A percentile compares a stretch with the other conserved stretches of the same genome.
Conservation (phyloP, 1,140 invertebrate genomes). For the Ctenoplectra terminalis region DNA sequence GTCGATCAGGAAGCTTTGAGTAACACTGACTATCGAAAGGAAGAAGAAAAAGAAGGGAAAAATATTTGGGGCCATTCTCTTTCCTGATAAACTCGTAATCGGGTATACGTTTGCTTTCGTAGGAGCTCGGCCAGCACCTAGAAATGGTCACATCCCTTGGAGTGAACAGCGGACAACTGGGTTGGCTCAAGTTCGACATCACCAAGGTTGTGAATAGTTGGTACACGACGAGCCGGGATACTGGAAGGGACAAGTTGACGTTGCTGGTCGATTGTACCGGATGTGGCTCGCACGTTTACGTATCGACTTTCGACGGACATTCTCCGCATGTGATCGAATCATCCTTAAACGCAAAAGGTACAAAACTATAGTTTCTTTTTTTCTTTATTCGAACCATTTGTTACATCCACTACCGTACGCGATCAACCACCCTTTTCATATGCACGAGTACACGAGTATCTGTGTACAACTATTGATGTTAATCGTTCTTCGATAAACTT, state of each 20-base stretch:
- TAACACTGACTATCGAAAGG: not conserved
- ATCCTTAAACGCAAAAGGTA: constrained; percentile 79
- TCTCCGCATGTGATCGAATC: constrained; percentile 78
- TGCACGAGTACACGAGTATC: too few species aligned
- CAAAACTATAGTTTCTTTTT: constrained; percentile 30
- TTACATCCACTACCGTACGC: too few species aligned
- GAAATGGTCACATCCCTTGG: constrained; percentile 88
- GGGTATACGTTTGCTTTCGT: constrained; percentile 14
- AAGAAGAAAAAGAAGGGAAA: not conserved
- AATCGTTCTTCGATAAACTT: too few species aligned
- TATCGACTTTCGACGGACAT: constrained; percentile 81
- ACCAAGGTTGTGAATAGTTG: constrained; percentile 89
- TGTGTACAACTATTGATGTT: too few species aligned
- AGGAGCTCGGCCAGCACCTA: constrained; percentile 80
- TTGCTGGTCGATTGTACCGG: constrained; percentile 93
- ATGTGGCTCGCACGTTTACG: constrained; percentile 88
- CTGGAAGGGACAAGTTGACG: constrained; percentile 86
- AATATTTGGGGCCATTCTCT: not conserved
- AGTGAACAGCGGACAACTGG: constrained; percentile 87
- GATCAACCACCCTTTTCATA: too few species aligned
- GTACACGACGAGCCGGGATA: constrained; percentile 84
- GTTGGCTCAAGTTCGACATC: constrained; percentile 95
- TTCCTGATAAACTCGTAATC: not conserved
- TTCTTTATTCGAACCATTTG: too few species aligned
- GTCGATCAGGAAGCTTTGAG: constrained; percentile 40